phyloP scores from a whole-genome alignment of 2,113 vertebrate species.

The Megatriorchis doriae region DNA sequence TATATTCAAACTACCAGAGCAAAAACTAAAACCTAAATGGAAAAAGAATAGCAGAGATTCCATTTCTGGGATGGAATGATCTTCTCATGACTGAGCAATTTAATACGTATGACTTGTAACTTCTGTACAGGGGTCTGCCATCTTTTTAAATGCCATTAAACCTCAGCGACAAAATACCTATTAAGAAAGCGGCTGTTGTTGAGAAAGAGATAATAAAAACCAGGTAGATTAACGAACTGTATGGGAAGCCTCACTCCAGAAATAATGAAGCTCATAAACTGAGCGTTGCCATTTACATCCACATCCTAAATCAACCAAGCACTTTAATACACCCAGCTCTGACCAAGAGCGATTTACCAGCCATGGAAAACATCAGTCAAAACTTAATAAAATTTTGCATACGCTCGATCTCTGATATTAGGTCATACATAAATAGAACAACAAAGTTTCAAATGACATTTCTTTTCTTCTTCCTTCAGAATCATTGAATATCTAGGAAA shows the following conservation, averaged over 20 bases:
- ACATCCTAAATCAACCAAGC: conserved; percentile 7
- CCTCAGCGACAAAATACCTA: conserved; percentile 5
- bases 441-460: not conserved
- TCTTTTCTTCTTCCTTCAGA: not conserved
- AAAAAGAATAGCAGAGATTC: not conserved
- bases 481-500: not conserved
- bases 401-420: not conserved
- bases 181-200: not conserved
- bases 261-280: conserved; percentile 29
- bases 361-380: not conserved
- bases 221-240: conserved; percentile 3
- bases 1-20: not conserved
- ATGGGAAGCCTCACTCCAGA: not conserved
- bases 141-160: conserved; percentile 17
- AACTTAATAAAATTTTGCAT: not conserved
- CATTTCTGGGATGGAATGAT: not conserved
- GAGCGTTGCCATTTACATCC: not conserved
- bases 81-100: conserved; percentile 3
- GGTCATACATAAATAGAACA: not conserved
- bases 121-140: not conserved
- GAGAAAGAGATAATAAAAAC: conserved; percentile 43
- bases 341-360: not conserved
- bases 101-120: not conserved
- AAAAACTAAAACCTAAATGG: not conserved
- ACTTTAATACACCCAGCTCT: not conserved